These are phyloP conservation scores for Nebria ingens DNA, from an alignment of 1,140 invertebrate genomes.

Conservation along the genomic window DNA sequence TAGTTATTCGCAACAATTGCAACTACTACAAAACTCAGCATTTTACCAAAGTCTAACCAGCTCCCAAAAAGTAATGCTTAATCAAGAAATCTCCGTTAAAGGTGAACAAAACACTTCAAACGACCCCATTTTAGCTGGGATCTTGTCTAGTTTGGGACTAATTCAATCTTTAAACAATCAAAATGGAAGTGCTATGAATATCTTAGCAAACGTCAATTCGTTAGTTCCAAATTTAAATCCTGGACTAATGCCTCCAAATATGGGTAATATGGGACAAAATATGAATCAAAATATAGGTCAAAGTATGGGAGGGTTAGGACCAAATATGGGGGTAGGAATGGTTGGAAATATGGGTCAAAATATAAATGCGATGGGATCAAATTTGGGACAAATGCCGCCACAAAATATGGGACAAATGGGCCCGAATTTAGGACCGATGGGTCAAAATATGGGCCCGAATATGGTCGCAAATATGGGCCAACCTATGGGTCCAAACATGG, in stretches of 20 bases:
- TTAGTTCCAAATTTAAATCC: slow-evolving; percentile 15
- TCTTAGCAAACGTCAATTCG: slow-evolving; percentile 24
- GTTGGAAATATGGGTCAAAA: neutral
- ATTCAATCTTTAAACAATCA: slow-evolving; percentile 9
- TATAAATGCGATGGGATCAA: neutral
- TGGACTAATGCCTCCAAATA: neutral
- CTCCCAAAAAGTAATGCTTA: slow-evolving; percentile 55
- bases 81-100: slow-evolving; percentile 39
- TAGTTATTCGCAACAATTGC: slow-evolving; percentile 41
- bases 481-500: neutral
- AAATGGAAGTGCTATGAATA: slow-evolving; percentile 19
- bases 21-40: slow-evolving; percentile 46
- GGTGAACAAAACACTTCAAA: slow-evolving; percentile 23
- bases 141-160: slow-evolving; percentile 42
- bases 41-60: slow-evolving; percentile 56
- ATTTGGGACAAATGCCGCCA: neutral
- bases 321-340: neutral
- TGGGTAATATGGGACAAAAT: neutral
- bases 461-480: neutral
- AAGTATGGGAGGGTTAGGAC: neutral
- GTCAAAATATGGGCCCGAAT: neutral
- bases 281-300: slow-evolving; percentile 8
- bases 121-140: slow-evolving; percentile 38
- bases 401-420: slow-evolving; percentile 1
- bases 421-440: neutral